Percentiles rank a stretch among this genome's conserved stretches.
Evolutionary conservation across 2,113 vertebrate species (phyloP).

Genomic region (Lampris incognitus): DNA sequence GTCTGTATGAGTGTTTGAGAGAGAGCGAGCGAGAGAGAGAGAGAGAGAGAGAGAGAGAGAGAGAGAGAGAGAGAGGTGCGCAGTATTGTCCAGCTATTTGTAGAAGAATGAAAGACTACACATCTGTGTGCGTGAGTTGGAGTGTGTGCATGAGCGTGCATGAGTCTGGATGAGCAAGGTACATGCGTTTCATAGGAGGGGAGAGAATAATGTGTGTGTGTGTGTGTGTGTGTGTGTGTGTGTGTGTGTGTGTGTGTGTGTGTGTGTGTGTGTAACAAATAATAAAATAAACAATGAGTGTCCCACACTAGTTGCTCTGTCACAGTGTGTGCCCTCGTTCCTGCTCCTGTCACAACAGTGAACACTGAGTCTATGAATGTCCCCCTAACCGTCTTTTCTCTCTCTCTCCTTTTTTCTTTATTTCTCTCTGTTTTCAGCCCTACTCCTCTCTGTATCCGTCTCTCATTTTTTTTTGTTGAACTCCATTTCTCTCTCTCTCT

Average conservation of each 20-base stretch:
- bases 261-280: not conserved
- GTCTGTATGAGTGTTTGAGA: slow-evolving; percentile 20
- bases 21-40: not conserved
- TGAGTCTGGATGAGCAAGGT: not conserved
- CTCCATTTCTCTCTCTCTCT: not conserved
- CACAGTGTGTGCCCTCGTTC: slow-evolving; percentile 49
- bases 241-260: slow-evolving; percentile 34
- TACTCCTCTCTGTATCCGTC: too few species aligned
- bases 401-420: not conserved
- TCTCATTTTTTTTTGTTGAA: too few species aligned
- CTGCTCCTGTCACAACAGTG: slow-evolving; percentile 45
- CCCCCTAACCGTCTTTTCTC: not conserved
- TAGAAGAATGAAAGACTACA: not conserved
- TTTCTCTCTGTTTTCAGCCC: not conserved
- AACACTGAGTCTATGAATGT: slow-evolving; percentile 20
- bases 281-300: slow-evolving; percentile 8
- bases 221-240: not conserved
- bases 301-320: slow-evolving; percentile 44
- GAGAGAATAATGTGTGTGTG: not conserved
- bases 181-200: not conserved
- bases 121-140: not conserved
- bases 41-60: not conserved
- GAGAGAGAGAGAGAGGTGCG: not conserved
- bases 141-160: not conserved
- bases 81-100: too few species aligned